Conservation (phyloP, 2,113 vertebrate species). For the Megalops atlanticus region DNA sequence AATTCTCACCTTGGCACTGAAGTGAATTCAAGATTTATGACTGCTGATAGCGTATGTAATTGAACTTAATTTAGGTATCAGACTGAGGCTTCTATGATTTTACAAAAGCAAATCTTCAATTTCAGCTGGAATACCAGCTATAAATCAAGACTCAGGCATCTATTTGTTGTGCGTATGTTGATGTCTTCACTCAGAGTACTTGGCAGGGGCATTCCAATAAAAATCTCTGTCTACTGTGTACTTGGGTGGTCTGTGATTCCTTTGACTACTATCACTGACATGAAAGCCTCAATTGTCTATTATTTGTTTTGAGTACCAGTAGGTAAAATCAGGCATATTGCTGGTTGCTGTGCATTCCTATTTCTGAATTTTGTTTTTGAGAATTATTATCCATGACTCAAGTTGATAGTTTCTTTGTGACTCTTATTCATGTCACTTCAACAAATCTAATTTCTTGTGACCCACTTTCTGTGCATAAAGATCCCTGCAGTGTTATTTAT, state of each 20-base stretch:
- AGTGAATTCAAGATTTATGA: conserved; percentile 28
- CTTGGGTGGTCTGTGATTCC: background rate
- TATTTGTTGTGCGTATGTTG: background rate
- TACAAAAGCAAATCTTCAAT: conserved; percentile 7
- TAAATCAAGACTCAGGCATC: conserved; percentile 16
- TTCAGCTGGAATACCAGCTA: background rate
- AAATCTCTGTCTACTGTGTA: background rate
- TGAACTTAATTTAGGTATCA: conserved; percentile 27
- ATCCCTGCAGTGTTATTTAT: conserved; percentile 2
- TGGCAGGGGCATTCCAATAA: background rate
- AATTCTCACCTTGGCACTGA: conserved; percentile 18
- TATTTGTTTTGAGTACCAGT: too few species aligned
- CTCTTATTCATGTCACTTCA: background rate
- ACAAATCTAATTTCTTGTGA: background rate
- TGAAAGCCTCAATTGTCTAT: too few species aligned
- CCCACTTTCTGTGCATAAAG: conserved; percentile 16
- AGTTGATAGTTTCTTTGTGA: background rate
- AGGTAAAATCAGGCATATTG: too few species aligned
- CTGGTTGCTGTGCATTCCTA: too few species aligned
- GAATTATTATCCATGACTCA: background rate
- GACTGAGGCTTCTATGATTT: background rate
- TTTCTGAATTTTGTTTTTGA: background rate
- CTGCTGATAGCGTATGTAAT: conserved; percentile 20
- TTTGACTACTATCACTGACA: background rate
- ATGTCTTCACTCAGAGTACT: background rate